Evolutionary conservation across 35 echinoderm and acorn worm genomes (phyloP), one percentile per base, ranked within the genome.

Genomic region (Strongylocentrotus purpuratus): DNA sequence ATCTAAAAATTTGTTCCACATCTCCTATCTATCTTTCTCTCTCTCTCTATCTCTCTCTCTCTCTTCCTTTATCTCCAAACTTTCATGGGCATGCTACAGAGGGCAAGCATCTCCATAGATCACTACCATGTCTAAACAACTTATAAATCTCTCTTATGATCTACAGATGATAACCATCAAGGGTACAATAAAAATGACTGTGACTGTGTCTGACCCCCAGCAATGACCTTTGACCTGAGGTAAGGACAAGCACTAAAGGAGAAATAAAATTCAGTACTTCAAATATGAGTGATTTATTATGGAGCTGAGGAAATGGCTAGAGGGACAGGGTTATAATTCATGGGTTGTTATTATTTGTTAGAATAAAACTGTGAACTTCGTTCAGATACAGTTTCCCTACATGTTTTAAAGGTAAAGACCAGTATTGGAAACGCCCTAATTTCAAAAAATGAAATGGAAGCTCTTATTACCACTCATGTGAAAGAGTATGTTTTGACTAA

Each of bases 161-260:
- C 20, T 78, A 78, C 65, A 78, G 20, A 78, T 78, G 65, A 78
- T 78, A 78, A 78, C 65, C 65, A 78, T 78, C 65, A 78, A 78
- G 65, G 65, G 65, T 22, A 0, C n/a, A 22, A 78, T 28, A 78
- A 78, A 78, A 78, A 78, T 78, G 22, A n/a, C 28, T 78, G 65
- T n/a, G 61, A 70, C 22, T 78, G 65, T 28, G 65, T 78, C 65
- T 78, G 65, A 78, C 65, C 65, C 65, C 35, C 5, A 78, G 8
- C 20, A 78, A n/a, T 78, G 65, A 78, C 65, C 65, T 28, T 28
- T 78, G 65, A 78, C 65, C 65, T 28, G 65, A 78, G 25, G 65
- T 78, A 78, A 78, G 65, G 65, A 78, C 65, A 78, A 78, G 65
- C 65, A 78, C 22, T 78, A 78, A 78, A 78, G 65, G 65, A 78